phyloP scores from a whole-genome alignment of 1,140 invertebrate genomes.

The Zaprionus ghesquierei region DNA sequence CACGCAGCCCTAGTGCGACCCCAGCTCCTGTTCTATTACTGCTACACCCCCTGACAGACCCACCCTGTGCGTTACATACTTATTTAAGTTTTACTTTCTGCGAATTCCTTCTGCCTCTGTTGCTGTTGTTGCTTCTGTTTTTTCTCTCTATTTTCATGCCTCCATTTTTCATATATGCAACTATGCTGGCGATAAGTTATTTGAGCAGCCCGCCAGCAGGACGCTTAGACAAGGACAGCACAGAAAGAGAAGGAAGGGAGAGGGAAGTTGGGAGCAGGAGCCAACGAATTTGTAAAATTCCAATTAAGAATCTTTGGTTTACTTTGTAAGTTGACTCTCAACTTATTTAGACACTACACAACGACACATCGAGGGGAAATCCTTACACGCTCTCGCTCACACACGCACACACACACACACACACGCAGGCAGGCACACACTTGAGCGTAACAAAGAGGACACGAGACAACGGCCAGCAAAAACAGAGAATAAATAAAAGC shows the following conservation, averaged over 20 bases:
- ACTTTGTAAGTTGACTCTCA: constrained; percentile 81
- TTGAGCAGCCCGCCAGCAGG: constrained; percentile 51
- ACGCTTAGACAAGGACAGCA: constrained; percentile 33
- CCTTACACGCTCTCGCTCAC: constrained; percentile 51
- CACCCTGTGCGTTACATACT: constrained; percentile 53
- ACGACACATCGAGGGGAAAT: constrained; percentile 75
- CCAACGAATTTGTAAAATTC: constrained; percentile 79
- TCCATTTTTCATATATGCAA: constrained; percentile 72
- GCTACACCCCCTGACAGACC: constrained; percentile 3
- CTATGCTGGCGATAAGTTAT: constrained; percentile 73
- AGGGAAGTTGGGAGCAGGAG: constrained; percentile 12
- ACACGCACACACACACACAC: constrained; percentile 1
- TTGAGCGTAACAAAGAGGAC: constrained; percentile 76
- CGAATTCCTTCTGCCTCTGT: constrained; percentile 43
- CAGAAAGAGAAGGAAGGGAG: not conserved
- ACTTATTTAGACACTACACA: constrained; percentile 80
- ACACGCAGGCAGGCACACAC: constrained; percentile 48
- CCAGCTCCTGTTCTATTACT: not conserved
- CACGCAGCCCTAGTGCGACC: constrained; percentile 9
- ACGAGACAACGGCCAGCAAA: constrained; percentile 69
- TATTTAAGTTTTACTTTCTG: constrained; percentile 77
- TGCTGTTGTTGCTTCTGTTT: constrained; percentile 24
- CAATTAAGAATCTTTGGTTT: constrained; percentile 81
- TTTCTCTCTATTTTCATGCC: constrained; percentile 41
- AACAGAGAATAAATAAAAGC: constrained; percentile 77